Conservation (phyloP, 2,113 vertebrate genomes). For the Eptesicus fuscus region DNA sequence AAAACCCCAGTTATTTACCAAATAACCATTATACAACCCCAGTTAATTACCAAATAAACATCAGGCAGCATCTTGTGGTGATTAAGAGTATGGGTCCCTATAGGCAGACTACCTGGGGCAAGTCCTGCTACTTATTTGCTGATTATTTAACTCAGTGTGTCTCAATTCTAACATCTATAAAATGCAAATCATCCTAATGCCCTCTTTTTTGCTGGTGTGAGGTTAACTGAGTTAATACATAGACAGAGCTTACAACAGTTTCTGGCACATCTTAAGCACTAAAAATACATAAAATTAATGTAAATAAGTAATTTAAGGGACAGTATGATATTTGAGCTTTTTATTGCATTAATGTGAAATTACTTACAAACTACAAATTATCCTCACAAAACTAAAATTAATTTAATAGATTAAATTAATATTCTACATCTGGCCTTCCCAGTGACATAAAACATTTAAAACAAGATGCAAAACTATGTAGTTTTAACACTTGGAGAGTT, state of each 20-base stretch:
- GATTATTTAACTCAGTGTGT: neutral
- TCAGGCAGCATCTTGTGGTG: neutral
- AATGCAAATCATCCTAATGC: neutral
- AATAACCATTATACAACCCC: neutral
- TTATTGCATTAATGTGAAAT: neutral
- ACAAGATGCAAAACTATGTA: neutral
- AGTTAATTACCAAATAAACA: neutral
- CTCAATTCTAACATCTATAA: neutral
- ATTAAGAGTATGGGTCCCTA: neutral
- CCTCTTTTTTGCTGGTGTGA: neutral
- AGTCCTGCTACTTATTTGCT: neutral
- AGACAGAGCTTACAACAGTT: neutral
- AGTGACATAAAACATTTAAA: neutral
- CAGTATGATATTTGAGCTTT: neutral
- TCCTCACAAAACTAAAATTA: neutral
- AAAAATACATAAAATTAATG: neutral
- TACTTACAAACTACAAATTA: neutral
- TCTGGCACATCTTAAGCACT: neutral
- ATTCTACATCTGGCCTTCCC: neutral
- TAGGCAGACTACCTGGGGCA: neutral
- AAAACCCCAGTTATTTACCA: neutral
- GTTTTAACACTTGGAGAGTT: neutral
- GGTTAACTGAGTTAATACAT: neutral
- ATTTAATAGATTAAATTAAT: neutral
- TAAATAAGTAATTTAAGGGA: neutral